Evolutionary conservation across 2,797 vertebrate species (phyloP).

Genomic region (Tympanoctomys barrerae): DNA sequence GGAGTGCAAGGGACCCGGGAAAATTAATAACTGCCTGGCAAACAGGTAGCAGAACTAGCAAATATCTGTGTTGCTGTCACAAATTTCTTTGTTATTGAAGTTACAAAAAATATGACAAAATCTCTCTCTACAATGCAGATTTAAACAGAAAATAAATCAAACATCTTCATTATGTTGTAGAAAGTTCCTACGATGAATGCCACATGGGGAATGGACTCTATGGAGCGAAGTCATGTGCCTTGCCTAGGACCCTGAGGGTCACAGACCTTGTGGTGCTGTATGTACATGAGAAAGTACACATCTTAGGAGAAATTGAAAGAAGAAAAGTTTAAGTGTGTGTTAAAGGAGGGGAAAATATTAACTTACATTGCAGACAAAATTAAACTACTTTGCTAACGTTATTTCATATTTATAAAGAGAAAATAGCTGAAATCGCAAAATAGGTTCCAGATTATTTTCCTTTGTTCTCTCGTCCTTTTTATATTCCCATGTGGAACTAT

Average conservation of each 20-base stretch:
- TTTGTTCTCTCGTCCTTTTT: not conserved
- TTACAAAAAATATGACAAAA: not conserved
- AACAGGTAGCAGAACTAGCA: not conserved
- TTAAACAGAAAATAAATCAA: not conserved
- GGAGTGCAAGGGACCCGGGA: slow-evolving; percentile 16
- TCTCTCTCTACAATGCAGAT: not conserved
- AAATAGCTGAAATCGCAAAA: not conserved
- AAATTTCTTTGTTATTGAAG: not conserved
- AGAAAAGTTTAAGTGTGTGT: not conserved
- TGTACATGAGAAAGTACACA: not conserved
- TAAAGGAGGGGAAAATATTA: not conserved
- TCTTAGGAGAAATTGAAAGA: not conserved
- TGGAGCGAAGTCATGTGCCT: accelerated
- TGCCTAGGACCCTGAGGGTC: not conserved
- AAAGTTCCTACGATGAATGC: not conserved
- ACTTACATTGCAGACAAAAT: not conserved
- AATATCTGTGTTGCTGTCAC: not conserved
- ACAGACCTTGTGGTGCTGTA: not conserved
- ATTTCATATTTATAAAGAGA: not conserved
- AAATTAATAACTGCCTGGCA: slow-evolving; percentile 49
- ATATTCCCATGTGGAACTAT: not conserved
- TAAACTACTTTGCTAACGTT: not conserved
- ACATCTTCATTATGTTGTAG: not conserved
- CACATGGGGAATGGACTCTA: not conserved
- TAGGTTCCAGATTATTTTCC: not conserved